Percentiles rank a stretch among this genome's conserved stretches.
These are phyloP conservation scores for Trichechus manatus DNA, from an alignment of 2,113 vertebrate species.

Conservation along the genomic window DNA sequence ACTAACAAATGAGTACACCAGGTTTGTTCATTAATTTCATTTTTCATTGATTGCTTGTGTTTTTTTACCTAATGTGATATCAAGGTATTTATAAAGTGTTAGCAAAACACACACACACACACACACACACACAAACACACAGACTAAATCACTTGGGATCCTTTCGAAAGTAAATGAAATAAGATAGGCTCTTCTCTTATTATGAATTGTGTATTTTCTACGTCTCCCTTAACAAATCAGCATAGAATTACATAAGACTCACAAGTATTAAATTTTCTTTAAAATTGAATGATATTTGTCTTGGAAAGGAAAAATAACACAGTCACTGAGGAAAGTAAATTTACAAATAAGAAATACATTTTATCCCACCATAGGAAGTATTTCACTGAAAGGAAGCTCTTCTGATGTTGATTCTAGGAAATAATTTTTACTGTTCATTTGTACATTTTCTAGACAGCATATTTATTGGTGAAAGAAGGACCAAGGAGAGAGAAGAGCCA, in stretches of 20 bases:
- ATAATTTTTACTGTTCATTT: slow-evolving; percentile 45
- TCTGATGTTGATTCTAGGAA: slow-evolving; percentile 56
- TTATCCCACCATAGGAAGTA: neutral
- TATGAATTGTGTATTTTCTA: slow-evolving; percentile 45
- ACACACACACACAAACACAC: neutral
- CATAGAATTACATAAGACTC: slow-evolving; percentile 41
- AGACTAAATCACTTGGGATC: neutral
- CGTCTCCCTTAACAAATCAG: slow-evolving; percentile 51
- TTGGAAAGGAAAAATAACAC: slow-evolving; percentile 42
- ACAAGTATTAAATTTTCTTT: slow-evolving; percentile 56
- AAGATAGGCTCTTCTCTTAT: neutral
- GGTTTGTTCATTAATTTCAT: slow-evolving; percentile 51
- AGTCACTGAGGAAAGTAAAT: slow-evolving; percentile 30
- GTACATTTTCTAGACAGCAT: neutral
- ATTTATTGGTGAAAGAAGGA: slow-evolving; percentile 12
- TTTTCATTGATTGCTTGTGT: neutral
- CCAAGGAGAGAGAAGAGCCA: neutral
- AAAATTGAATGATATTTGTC: slow-evolving; percentile 28
- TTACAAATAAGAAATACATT: slow-evolving; percentile 48
- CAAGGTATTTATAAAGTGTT: neutral
- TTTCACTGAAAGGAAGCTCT: neutral
- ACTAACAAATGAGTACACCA: neutral
- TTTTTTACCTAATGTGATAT: neutral
- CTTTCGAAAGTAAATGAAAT: slow-evolving; percentile 53
- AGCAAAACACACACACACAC: neutral